Conservation (phyloP, 2,888 invertebrate genomes). For the Copidosoma aretas region DNA sequence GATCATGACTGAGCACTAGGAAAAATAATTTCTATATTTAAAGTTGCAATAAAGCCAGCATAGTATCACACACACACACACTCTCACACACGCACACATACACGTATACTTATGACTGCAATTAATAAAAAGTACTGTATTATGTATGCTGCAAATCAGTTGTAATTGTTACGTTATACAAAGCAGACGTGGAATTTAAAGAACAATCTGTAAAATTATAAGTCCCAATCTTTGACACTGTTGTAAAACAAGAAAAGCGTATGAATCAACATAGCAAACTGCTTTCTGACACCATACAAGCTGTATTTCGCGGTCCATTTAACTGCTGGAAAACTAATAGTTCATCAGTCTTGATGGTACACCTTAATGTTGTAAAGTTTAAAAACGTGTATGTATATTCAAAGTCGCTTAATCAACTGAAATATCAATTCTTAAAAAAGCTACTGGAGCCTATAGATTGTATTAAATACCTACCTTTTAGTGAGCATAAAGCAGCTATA, state of each 20-base stretch:
- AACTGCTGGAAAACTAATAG: constrained; percentile 50
- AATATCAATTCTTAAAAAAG: too few species aligned
- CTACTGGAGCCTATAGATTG: too few species aligned
- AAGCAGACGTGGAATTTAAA: background rate
- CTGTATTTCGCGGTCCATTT: background rate
- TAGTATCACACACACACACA: too few species aligned
- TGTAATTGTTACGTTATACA: too few species aligned
- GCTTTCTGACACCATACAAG: constrained; percentile 40
- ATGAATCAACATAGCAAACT: constrained; percentile 35
- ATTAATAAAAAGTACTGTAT: background rate
- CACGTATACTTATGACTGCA: too few species aligned
- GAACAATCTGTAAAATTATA: background rate
- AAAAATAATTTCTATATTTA: too few species aligned
- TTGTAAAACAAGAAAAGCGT: too few species aligned
- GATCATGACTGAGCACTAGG: background rate
- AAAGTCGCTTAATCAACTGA: too few species aligned
- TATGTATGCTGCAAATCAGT: background rate
- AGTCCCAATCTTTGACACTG: constrained; percentile 1
- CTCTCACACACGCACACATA: too few species aligned
- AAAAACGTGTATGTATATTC: constrained; percentile 57
- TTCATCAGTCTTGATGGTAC: constrained; percentile 42
- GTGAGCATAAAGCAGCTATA: too few species aligned
- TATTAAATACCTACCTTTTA: too few species aligned
- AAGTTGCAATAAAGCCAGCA: too few species aligned
- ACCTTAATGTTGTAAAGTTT: constrained; percentile 52